Evolutionary conservation across 2,888 invertebrate species (phyloP), one percentile per base, ranked within the genome.

Genomic region (Caradrina clavipalpis): DNA sequence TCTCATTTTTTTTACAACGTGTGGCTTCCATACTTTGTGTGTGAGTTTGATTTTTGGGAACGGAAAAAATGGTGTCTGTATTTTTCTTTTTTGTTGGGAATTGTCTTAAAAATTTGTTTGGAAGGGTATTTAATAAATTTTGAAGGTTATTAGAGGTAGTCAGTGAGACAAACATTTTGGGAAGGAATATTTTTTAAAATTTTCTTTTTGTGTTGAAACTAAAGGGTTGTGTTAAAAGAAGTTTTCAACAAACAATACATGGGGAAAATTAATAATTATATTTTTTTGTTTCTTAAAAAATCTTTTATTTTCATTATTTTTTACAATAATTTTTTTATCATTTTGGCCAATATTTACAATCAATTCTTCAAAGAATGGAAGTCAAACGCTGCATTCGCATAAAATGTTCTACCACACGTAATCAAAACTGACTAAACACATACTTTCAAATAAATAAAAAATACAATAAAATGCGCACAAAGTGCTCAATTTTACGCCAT

Each of bases 11-110:
- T 60, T 47, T 49, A 66, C 56, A 75, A 76, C 65, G 70, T 83
- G 78, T 84, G 84, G 78, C 75, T 81, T 83, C 79, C 82, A 81
- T 82, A 71, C 35, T 70, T 74, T 53, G 67, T 76, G 61, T 26
- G 35, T 6, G 50, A 56, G 6, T 55, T 58, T 19, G 1, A 10
- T 15, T 53, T 76, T 31, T n/a, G n/a, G n/a, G n/a, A 22, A 49
- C 3, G 8, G 15, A 31, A 39, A 7, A 5, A 42, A 11, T 49
- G 22, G 8, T 39, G 35, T 69, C 1, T n/a, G 5, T 11, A 1
- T n/a, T 35, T 35, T 15, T 17, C 22, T 26, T 26, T 60, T 2
- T 45, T 22, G n/a, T 42, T 7, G 15, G n/a, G 39, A 1, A 11
- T n/a, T 10, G 1, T 49, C 17, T 49, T 19, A 10, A 31, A 54